A percentile compares a stretch with the other conserved stretches of the same genome.
These are phyloP conservation scores for Agrilus cyanescens DNA, from an alignment of 2,888 invertebrate species.

Conservation along the genomic window DNA sequence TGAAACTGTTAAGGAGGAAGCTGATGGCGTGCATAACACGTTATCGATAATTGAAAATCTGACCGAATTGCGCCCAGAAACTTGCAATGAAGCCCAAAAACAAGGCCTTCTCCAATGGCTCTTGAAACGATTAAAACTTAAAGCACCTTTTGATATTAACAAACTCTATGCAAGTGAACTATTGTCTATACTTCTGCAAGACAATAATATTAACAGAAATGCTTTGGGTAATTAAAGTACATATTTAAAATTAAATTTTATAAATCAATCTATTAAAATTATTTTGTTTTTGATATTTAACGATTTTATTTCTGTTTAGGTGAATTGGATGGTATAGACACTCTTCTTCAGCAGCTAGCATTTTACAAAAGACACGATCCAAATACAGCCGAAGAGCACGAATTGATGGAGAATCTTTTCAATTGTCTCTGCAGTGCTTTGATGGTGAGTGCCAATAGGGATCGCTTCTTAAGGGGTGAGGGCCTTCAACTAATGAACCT, in stretches of 20 bases:
- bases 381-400: constrained; percentile 80
- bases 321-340: constrained; percentile 93
- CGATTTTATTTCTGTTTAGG: constrained; percentile 36
- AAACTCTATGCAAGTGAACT: constrained; percentile 95
- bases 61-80: constrained; percentile 77
- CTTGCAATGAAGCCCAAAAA: constrained; percentile 74
- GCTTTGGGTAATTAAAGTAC: constrained; percentile 38
- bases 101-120: constrained; percentile 90
- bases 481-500: constrained; percentile 98
- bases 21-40: constrained; percentile 93
- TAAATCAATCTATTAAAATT: too few relatives aligned
- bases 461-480: constrained; percentile 89
- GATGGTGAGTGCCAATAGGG: constrained; percentile 78
- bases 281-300: too few relatives aligned
- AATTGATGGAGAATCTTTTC: constrained; percentile 98
- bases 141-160: constrained; percentile 87
- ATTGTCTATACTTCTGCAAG: constrained; percentile 87
- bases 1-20: constrained; percentile 85
- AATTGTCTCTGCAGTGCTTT: constrained; percentile 89
- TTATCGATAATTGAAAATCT: constrained; percentile 85
- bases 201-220: constrained; percentile 68
- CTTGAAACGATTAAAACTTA: constrained; percentile 73
- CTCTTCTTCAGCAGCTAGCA: constrained; percentile 86
- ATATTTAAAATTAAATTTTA: too few relatives aligned
- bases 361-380: constrained; percentile 94